phyloP scores from a whole-genome alignment of 2,113 vertebrate genomes.

The Halichoeres trimaculatus region DNA sequence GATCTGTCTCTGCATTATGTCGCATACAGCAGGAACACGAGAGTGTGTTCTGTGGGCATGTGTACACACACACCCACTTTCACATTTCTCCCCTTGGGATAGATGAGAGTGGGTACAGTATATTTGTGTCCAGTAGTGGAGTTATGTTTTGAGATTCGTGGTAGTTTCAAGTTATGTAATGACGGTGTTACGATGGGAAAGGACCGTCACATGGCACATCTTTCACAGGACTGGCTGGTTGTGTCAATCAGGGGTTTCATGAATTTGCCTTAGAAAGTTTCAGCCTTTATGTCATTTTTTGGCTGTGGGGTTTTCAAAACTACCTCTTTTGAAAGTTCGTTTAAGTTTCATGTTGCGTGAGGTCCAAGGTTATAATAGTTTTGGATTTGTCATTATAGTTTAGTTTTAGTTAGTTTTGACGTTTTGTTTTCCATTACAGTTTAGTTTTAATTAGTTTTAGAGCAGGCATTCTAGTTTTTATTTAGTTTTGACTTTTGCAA shows the following conservation, averaged over 20 bases:
- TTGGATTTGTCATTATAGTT: no score
- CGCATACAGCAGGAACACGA: constrained; percentile 12
- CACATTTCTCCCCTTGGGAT: neutral
- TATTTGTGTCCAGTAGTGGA: neutral
- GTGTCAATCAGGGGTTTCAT: neutral
- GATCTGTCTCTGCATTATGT: constrained; percentile 61
- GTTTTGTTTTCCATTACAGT: no score
- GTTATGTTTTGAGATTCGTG: neutral
- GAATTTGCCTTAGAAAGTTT: neutral
- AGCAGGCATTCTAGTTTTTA: no score
- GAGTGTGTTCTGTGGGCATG: neutral
- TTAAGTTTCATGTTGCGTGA: no score
- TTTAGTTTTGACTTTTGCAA: no score
- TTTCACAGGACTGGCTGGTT: neutral
- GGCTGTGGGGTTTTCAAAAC: no score
- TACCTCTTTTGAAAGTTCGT: no score
- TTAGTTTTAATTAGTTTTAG: no score
- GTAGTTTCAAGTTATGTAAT: constrained; percentile 10
- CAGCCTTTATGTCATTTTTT: neutral
- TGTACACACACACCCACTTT: neutral
- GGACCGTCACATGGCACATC: neutral
- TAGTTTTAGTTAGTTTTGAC: no score
- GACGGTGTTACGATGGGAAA: neutral
- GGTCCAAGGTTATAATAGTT: no score
- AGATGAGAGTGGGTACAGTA: neutral